A percentile compares a stretch with the other conserved stretches of the same genome.
Evolutionary conservation across 2,888 invertebrate genomes (phyloP).

Genomic region (Pyrrhosoma nymphula): DNA sequence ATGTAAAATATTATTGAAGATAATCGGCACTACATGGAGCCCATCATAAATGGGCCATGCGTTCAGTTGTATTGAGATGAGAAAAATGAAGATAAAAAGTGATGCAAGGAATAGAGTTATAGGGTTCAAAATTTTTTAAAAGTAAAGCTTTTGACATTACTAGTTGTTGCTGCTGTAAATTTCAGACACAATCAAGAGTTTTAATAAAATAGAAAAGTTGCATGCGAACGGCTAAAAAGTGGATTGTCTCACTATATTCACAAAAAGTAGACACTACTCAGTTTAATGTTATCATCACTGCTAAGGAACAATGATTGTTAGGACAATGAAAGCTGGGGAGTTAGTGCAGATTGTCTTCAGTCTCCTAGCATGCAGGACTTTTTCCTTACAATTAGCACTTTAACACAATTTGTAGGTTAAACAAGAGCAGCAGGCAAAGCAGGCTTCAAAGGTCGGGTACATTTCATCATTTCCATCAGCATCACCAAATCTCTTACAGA

Average conservation of each 20-base stretch:
- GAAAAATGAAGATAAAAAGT: not conserved
- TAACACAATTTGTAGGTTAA: constrained; percentile 55
- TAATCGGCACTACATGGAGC: constrained; percentile 19
- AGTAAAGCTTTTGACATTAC: not conserved
- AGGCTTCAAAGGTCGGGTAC: constrained; percentile 71
- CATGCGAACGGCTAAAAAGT: constrained; percentile 16
- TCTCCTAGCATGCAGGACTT: constrained; percentile 50
- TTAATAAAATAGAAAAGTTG: not conserved
- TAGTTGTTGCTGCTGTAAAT: not conserved
- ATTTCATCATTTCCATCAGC: constrained; percentile 71
- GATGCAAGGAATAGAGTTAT: constrained; percentile 28
- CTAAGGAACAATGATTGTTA: not conserved
- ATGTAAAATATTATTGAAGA: constrained; percentile 37
- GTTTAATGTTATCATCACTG: not conserved
- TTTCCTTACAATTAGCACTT: constrained; percentile 42
- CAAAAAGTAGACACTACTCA: constrained; percentile 1
- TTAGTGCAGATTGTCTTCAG: constrained; percentile 61
- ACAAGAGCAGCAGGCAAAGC: constrained; percentile 67
- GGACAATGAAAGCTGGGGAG: constrained; percentile 43
- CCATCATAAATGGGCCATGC: constrained; percentile 52
- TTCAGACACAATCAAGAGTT: constrained; percentile 3
- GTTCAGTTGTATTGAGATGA: not conserved
- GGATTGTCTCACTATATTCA: constrained; percentile 23
- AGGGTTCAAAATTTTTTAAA: not conserved
- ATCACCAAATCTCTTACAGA: constrained; percentile 71